A percentile compares a stretch with the other conserved stretches of the same genome.
These are phyloP conservation scores for Drosophila mimetica DNA, from an alignment of 2,888 invertebrate genomes.

Conservation along the genomic window DNA sequence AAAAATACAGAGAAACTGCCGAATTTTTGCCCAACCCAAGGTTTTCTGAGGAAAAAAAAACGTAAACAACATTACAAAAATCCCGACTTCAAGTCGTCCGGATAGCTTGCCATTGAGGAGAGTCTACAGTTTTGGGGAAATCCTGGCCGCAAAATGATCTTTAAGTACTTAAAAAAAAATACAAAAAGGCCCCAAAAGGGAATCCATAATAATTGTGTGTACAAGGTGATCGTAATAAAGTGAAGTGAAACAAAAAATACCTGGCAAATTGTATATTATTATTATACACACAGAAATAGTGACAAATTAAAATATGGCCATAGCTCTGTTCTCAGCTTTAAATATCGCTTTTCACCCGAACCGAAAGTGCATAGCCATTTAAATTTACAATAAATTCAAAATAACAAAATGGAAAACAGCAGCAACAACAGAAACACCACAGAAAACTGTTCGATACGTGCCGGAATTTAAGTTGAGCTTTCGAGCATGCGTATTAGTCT, in stretches of 20 bases:
- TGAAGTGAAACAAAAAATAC: constrained; percentile 19
- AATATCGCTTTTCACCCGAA: constrained; percentile 8
- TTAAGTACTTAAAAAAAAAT: constrained; percentile 19
- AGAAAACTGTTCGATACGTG: constrained; percentile 66
- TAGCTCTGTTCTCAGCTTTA: constrained; percentile 7
- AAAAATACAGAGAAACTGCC: constrained; percentile 28
- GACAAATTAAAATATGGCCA: constrained; percentile 4
- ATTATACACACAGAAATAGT: not conserved
- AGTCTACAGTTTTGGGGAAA: constrained; percentile 27
- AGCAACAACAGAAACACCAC: constrained; percentile 32
- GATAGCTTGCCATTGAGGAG: constrained; percentile 20
- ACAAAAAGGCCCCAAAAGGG: constrained; percentile 30
- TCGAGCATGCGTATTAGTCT: constrained; percentile 34
- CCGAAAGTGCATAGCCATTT: constrained; percentile 55
- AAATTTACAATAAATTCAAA: constrained; percentile 41
- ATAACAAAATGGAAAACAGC: constrained; percentile 36
- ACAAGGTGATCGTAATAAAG: constrained; percentile 30
- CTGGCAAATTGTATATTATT: not conserved
- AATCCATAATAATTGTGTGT: constrained; percentile 25
- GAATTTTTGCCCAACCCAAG: constrained; percentile 39
- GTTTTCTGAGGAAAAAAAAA: constrained; percentile 27
- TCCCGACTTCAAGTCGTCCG: constrained; percentile 10
- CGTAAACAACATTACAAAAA: constrained; percentile 9
- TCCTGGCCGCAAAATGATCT: constrained; percentile 37
- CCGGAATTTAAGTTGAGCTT: constrained; percentile 67